A percentile compares a stretch with the other conserved stretches of the same genome.
These are phyloP conservation scores for Pedionomus torquatus DNA, from an alignment of 2,113 vertebrate genomes.

Conservation along the genomic window DNA sequence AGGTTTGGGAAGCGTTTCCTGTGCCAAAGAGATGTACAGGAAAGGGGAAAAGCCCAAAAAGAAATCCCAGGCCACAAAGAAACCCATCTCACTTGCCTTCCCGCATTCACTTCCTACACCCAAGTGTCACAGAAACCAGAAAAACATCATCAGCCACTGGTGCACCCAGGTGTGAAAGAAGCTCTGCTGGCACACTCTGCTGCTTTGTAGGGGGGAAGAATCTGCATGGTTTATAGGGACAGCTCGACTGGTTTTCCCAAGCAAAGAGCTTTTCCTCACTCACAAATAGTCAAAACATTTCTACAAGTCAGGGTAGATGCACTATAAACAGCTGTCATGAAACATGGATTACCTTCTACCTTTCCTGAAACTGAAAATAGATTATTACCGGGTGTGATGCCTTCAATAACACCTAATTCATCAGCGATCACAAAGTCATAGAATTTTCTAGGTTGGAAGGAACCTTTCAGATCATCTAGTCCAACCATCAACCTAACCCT, in stretches of 20 bases:
- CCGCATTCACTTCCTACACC: neutral
- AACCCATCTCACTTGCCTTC: neutral
- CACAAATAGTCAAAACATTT: too few relatives aligned
- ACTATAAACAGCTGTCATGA: neutral
- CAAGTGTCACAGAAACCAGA: neutral
- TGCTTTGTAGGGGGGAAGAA: neutral
- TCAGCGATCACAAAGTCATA: neutral
- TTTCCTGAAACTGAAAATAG: neutral
- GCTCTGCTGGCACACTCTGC: neutral
- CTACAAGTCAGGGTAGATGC: neutral
- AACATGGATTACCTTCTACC: neutral
- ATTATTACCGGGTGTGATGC: neutral
- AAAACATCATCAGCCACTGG: neutral
- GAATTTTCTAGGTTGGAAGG: too few relatives aligned
- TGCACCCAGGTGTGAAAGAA: neutral
- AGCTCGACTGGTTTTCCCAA: neutral
- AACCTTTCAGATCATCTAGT: too few relatives aligned
- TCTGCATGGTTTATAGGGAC: neutral
- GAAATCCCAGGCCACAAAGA: neutral
- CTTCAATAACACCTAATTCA: neutral
- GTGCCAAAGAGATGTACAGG: neutral
- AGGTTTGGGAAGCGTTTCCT: too few relatives aligned
- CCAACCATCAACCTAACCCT: too few relatives aligned
- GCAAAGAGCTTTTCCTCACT: neutral
- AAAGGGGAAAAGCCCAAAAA: neutral